phyloP scores from a whole-genome alignment of 2,888 invertebrate species.

The Hipparchia semele region DNA sequence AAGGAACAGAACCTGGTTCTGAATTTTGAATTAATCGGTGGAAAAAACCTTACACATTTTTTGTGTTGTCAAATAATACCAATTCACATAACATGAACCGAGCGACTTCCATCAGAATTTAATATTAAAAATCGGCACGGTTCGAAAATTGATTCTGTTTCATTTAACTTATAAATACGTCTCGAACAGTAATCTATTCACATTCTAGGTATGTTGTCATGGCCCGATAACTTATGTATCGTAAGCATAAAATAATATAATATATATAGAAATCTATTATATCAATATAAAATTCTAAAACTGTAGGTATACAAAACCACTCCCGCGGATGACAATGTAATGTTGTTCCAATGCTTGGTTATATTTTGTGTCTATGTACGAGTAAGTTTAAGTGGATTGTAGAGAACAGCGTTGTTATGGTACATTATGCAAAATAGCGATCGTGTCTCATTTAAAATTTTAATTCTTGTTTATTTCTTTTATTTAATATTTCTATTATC shows the following conservation, averaged over 20 bases:
- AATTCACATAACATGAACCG: conserved; percentile 21
- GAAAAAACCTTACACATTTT: conserved; percentile 58
- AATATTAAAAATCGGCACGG: conserved; percentile 33
- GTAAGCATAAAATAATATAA: conserved; percentile 61
- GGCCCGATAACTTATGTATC: conserved; percentile 77
- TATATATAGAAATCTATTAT: conserved; percentile 57
- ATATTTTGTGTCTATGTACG: conserved; percentile 69
- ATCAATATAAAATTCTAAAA: conserved; percentile 66
- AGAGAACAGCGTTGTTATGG: conserved; percentile 65
- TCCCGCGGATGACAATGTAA: conserved; percentile 73
- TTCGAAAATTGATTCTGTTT: conserved; percentile 35
- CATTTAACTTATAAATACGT: conserved; percentile 59
- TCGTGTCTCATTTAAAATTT: conserved; percentile 62
- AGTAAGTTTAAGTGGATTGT: conserved; percentile 51
- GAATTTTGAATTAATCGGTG: conserved; percentile 77
- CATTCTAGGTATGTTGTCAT: conserved; percentile 60
- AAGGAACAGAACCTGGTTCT: conserved; percentile 71
- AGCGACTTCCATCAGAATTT: conserved; percentile 22
- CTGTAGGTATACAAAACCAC: conserved; percentile 69
- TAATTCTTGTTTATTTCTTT: conserved; percentile 63
- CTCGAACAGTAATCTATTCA: conserved; percentile 68
- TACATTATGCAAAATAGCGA: conserved; percentile 63
- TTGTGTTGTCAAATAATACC: conserved; percentile 34
- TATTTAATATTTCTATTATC: conserved; percentile 46
- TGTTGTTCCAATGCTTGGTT: conserved; percentile 63